Evolutionary conservation across 2,797 vertebrate genomes (phyloP), one percentile per base, ranked within the genome.

Genomic region (Gymnoscopelus braueri): DNA sequence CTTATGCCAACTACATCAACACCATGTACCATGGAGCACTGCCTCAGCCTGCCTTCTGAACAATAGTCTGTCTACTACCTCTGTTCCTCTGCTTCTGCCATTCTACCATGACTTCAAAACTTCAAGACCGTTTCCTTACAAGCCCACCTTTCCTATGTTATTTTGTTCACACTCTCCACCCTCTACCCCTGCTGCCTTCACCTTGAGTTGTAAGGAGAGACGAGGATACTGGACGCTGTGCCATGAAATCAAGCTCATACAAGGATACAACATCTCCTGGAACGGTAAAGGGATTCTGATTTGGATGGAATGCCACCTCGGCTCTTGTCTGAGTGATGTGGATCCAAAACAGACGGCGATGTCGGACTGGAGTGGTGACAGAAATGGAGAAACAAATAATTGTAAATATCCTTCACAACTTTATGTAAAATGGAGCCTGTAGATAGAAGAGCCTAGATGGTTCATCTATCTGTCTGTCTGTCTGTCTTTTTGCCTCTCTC

Each of bases 171-270:
- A 66, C 69, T 52, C 51, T 44, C 66, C 67, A 73, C 50, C 72
- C 44, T 69, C 55, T 67, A 65, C 73, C 65, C 44, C 66, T 51
- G 55, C 47, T 65, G 35, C 11, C 13, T 62, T 26, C 10, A 64
- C 71, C 68, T 64, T 58, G 1, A 80, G 14, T 3, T 12, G 12
- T 11, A 0, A 65, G 75, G 60, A 62, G 49, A 61, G 74, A 75
- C 68, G 72, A 83, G 59, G 80, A 74, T 75, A 57, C 5, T 39
- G 65, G 77, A 62, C 1, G 70, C 60, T 68, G 83, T 64, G 83
- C 60, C 47, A 58, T 68, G 83, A 86, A 80, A 78, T 64, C 67
- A 77, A 81, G 58, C 67, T 64, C 55, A 56, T 56, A 19, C 63
- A 77, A 62, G 65, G 71, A 77, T 53, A 24, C 32, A 35, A 56